These are phyloP conservation scores for Lacanobia wlatinum DNA, from an alignment of 2,888 invertebrate genomes.

Conservation along the genomic window DNA sequence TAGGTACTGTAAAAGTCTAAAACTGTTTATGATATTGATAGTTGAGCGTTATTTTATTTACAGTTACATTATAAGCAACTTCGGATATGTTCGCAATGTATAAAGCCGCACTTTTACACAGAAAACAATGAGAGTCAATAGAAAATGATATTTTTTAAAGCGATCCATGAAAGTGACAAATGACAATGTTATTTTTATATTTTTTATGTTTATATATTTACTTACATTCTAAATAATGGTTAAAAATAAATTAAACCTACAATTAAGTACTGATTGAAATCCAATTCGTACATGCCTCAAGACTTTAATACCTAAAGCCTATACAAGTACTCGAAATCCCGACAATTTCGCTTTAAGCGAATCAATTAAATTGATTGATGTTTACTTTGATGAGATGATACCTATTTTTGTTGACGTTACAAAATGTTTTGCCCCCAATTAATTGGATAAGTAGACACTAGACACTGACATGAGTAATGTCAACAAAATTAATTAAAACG, in stretches of 20 bases:
- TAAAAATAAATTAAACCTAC: conserved; percentile 84
- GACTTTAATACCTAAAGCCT: conserved; percentile 90
- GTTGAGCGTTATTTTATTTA: conserved; percentile 81
- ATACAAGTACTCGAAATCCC: conserved; percentile 86
- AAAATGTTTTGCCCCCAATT: conserved; percentile 69
- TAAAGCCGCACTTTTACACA: conserved; percentile 81
- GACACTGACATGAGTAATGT: conserved; percentile 69
- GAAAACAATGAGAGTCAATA: conserved; percentile 66
- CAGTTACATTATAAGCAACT: conserved; percentile 77
- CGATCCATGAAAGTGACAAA: conserved; percentile 65
- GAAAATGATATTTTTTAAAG: conserved; percentile 64
- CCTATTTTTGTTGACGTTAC: conserved; percentile 70
- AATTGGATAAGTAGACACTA: conserved; percentile 60
- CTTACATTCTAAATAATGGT: conserved; percentile 84
- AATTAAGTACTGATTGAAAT: conserved; percentile 79
- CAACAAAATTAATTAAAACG: conserved; percentile 67
- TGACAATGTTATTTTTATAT: conserved; percentile 71
- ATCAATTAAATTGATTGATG: conserved; percentile 55
- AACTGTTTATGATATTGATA: conserved; percentile 64
- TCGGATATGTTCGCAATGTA: conserved; percentile 77
- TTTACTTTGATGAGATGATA: conserved; percentile 63
- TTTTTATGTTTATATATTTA: conserved; percentile 72
- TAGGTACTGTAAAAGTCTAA: neutral
- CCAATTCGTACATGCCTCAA: conserved; percentile 85
- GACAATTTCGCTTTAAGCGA: conserved; percentile 66